These are phyloP conservation scores for Halisarca cf. caerulea DNA, from an alignment of 37 sponge, comb jelly and placozoan genomes.

Conservation along the genomic window DNA sequence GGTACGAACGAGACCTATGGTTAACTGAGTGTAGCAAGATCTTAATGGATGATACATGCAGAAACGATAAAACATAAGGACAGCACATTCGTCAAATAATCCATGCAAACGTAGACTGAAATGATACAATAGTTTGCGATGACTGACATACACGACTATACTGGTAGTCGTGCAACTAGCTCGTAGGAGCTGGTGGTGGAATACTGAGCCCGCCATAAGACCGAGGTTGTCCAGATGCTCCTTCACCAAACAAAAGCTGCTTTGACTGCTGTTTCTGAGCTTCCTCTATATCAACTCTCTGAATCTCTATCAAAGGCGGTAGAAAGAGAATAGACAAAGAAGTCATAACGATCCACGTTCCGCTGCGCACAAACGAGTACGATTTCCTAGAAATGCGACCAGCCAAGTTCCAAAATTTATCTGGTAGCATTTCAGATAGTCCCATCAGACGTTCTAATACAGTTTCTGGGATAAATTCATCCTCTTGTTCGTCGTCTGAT, in stretches of 20 bases:
- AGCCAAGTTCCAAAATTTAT: constrained; percentile 18
- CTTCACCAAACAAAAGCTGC: constrained; percentile 44
- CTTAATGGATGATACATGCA: no score
- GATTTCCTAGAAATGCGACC: neutral
- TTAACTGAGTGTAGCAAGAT: no score
- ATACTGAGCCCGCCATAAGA: neutral
- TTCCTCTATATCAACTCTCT: constrained; percentile 71
- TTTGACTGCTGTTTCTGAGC: constrained; percentile 72
- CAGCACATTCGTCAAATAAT: neutral
- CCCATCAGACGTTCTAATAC: constrained; percentile 64
- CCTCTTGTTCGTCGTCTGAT: neutral
- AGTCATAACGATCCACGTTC: constrained; percentile 73
- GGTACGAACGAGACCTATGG: no score
- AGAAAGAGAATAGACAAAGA: constrained; percentile 59
- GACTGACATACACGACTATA: neutral
- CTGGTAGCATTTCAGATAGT: constrained; percentile 82
- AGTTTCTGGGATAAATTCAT: constrained; percentile 57
- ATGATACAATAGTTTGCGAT: neutral
- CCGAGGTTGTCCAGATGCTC: neutral
- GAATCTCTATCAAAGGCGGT: constrained; percentile 71
- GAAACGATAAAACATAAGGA: no score
- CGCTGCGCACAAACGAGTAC: constrained; percentile 62
- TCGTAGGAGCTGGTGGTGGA: neutral
- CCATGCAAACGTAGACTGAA: neutral
- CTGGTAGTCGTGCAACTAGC: neutral